A percentile compares a stretch with the other conserved stretches of the same genome.
phyloP scores from a whole-genome alignment of 2,797 vertebrate genomes.

The Epinephelus coioides region DNA sequence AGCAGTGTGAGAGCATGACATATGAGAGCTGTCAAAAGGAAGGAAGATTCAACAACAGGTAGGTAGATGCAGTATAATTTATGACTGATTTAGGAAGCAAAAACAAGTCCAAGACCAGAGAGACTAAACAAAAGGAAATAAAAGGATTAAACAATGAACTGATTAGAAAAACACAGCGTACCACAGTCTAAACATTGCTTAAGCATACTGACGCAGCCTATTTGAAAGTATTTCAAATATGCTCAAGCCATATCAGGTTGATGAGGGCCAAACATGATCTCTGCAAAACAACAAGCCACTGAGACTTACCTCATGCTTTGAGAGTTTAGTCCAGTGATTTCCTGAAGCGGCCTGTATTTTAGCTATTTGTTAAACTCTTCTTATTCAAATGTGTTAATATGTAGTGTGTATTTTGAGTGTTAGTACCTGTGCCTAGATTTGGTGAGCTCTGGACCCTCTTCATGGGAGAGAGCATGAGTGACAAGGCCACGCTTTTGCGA shows the following conservation, averaged over 20 bases:
- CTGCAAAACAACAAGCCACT: constrained; percentile 25
- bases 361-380: background rate
- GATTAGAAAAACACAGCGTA: constrained; percentile 24
- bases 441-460: constrained; percentile 99
- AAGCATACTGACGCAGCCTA: constrained; percentile 35
- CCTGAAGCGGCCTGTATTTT: background rate
- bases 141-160: constrained; percentile 13
- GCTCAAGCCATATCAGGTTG: constrained; percentile 29
- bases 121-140: constrained; percentile 26
- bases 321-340: background rate
- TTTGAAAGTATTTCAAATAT: constrained; percentile 48
- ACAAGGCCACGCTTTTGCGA: constrained; percentile 94
- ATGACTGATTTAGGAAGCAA: constrained; percentile 34
- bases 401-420: constrained; percentile 60
- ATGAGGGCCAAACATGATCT: constrained; percentile 21
- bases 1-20: constrained; percentile 16
- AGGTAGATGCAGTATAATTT: background rate
- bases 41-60: constrained; percentile 13
- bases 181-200: constrained; percentile 34
- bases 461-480: constrained; percentile 94
- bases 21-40: constrained; percentile 28
- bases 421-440: constrained; percentile 92
- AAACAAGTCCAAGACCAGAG: constrained; percentile 16
- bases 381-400: constrained; percentile 32
- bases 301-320: constrained; percentile 53